These are phyloP conservation scores for Platycercus adscitus DNA, from an alignment of 2,113 vertebrate genomes.

Conservation along the genomic window DNA sequence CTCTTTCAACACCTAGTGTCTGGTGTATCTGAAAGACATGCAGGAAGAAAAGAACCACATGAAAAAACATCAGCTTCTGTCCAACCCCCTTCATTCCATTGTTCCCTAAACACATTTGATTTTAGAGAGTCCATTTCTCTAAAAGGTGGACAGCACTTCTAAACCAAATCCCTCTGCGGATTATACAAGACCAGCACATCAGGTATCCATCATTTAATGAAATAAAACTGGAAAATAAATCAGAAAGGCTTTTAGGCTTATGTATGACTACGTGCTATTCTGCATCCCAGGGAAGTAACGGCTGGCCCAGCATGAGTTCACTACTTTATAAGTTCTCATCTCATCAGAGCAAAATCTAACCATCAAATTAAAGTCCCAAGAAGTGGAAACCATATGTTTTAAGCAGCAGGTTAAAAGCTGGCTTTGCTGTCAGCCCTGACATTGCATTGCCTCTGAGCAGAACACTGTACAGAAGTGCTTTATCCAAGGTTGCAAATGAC, in stretches of 20 bases:
- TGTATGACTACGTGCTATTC: background rate
- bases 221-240: background rate
- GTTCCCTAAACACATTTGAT: background rate
- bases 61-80: background rate
- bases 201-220: background rate
- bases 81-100: background rate
- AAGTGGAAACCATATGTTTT: background rate
- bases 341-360: background rate
- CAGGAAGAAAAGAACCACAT: background rate
- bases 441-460: background rate
- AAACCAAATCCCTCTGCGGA: background rate
- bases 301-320: background rate
- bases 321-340: background rate
- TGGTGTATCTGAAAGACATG: background rate
- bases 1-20: background rate
- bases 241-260: slow-evolving; percentile 14
- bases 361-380: background rate
- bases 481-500: background rate
- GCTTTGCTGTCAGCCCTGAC: background rate
- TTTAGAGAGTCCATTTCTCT: background rate
- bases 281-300: background rate
- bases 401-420: background rate
- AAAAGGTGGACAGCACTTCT: background rate
- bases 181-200: background rate
- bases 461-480: background rate